These are phyloP conservation scores for Patella ulyssiponensis DNA, from an alignment of 2,888 invertebrate genomes.

Conservation along the genomic window DNA sequence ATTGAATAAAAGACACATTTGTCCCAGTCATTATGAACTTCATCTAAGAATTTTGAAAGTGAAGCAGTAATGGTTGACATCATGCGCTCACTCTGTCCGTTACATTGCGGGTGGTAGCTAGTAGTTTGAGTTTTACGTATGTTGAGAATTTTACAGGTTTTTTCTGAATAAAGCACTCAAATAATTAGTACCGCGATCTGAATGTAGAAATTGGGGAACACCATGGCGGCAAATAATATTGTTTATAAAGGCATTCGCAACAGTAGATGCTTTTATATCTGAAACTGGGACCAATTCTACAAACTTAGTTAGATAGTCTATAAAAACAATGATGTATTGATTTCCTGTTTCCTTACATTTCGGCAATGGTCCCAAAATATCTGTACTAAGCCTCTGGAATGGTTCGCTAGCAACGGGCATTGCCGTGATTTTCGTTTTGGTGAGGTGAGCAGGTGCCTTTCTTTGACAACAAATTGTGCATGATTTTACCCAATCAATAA, in stretches of 20 bases:
- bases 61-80: neutral
- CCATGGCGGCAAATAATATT: constrained; percentile 24
- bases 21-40: neutral
- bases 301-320: constrained; percentile 18
- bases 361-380: constrained; percentile 18
- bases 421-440: neutral
- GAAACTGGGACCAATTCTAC: constrained; percentile 17
- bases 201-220: neutral
- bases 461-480: constrained; percentile 8
- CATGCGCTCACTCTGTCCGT: constrained; percentile 15
- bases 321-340: constrained; percentile 4
- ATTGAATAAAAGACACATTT: neutral
- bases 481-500: neutral
- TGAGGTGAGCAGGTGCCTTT: neutral
- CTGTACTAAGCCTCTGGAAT: constrained; percentile 24
- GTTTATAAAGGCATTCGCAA: constrained; percentile 11
- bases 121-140: constrained; percentile 21
- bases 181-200: constrained; percentile 6
- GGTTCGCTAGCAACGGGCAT: constrained; percentile 5
- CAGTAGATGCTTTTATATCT: constrained; percentile 16
- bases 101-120: constrained; percentile 12
- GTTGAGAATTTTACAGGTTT: constrained; percentile 15
- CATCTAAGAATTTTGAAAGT: neutral
- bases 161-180: constrained; percentile 19
- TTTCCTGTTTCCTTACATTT: neutral